A percentile compares a stretch with the other conserved stretches of the same genome.
These are phyloP conservation scores for Sebastes schlegelii DNA, from an alignment of 2,113 vertebrate genomes.

Conservation along the genomic window DNA sequence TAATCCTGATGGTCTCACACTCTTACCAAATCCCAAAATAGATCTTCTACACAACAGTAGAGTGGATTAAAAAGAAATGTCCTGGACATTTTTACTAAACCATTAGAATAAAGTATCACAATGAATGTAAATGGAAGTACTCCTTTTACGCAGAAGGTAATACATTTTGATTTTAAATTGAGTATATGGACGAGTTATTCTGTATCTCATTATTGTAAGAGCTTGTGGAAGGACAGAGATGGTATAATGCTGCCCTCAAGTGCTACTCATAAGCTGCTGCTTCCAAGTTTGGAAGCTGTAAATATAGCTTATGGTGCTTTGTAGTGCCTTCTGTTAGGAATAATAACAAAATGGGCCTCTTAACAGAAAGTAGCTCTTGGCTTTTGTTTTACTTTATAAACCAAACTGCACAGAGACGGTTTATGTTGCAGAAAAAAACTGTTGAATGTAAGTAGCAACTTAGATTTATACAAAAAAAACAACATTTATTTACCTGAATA, in stretches of 20 bases:
- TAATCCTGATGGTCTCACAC: conserved; percentile 36
- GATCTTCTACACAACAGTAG: conserved; percentile 17
- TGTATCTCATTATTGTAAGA: conserved; percentile 52
- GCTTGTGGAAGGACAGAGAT: conserved; percentile 35
- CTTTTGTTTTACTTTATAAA: conserved; percentile 42
- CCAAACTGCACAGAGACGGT: background rate
- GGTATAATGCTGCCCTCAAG: conserved; percentile 78
- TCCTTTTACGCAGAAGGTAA: conserved; percentile 26
- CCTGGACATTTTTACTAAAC: conserved; percentile 18
- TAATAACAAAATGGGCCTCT: conserved; percentile 46
- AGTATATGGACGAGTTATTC: conserved; percentile 46
- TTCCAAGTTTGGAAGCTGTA: conserved; percentile 32
- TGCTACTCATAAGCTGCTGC: conserved; percentile 63
- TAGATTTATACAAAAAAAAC: background rate
- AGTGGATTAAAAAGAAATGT: conserved; percentile 35
- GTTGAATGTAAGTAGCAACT: background rate
- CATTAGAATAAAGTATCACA: conserved; percentile 12
- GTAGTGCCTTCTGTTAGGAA: conserved; percentile 31
- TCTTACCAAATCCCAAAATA: conserved; percentile 15
- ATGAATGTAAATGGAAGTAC: conserved; percentile 27
- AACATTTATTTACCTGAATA: background rate
- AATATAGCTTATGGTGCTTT: conserved; percentile 39
- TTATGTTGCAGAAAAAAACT: background rate
- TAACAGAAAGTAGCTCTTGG: conserved; percentile 20
- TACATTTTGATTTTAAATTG: conserved; percentile 49